Conservation (phyloP, 2,888 invertebrate genomes). For the Nephrotoma flavescens region DNA sequence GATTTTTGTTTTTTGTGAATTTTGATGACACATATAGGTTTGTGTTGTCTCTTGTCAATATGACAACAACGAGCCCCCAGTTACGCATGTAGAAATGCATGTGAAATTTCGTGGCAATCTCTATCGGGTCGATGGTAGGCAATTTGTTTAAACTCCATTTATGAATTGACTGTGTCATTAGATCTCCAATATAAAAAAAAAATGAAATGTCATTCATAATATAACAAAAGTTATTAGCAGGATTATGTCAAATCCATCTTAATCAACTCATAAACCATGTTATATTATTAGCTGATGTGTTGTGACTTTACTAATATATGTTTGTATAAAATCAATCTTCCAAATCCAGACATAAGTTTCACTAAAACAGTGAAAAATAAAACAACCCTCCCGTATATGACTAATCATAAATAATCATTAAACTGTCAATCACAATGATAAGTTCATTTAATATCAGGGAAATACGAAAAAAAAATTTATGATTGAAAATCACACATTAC, state of each 20-base stretch:
- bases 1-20: too few relatives aligned
- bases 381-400: background rate
- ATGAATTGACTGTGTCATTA: too few relatives aligned
- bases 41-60: too few relatives aligned
- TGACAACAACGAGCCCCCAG: too few relatives aligned
- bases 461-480: background rate
- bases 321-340: background rate
- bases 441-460: background rate
- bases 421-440: background rate
- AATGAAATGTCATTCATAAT: too few relatives aligned
- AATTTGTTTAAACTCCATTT: too few relatives aligned
- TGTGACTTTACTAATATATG: background rate
- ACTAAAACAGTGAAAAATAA: background rate
- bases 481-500: background rate
- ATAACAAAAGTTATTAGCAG: background rate
- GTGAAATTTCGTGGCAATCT: too few relatives aligned
- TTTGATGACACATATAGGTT: too few relatives aligned
- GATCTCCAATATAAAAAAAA: too few relatives aligned
- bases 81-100: too few relatives aligned
- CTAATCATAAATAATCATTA: background rate
- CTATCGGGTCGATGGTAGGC: too few relatives aligned
- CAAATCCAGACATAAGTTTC: background rate
- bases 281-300: background rate
- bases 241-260: background rate
- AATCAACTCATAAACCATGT: background rate